These are phyloP conservation scores for Porites cylindrica DNA, from an alignment of 92 coral and sea anemone genomes.

Conservation along the genomic window DNA sequence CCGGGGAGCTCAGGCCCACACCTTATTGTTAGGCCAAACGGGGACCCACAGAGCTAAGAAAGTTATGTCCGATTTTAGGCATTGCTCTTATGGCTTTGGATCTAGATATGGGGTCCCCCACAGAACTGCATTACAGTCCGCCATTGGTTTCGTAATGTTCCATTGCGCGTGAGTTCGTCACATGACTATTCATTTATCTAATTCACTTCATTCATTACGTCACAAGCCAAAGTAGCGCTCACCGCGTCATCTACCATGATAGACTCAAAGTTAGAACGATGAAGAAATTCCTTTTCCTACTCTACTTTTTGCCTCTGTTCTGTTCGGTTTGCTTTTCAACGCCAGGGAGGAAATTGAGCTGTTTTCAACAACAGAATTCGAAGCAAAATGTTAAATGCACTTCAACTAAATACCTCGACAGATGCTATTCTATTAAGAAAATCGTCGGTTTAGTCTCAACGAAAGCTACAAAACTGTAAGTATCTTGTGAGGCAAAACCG, in stretches of 20 bases:
- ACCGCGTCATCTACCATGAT: too few relatives aligned
- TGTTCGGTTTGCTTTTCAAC: background rate
- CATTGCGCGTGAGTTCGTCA: background rate
- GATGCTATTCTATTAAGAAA: background rate
- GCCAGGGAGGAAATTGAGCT: background rate
- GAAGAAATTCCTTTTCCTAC: background rate
- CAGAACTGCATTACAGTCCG: too few relatives aligned
- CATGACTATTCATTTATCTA: too few relatives aligned
- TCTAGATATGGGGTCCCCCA: too few relatives aligned
- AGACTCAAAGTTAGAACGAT: background rate
- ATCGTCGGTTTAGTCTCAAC: background rate
- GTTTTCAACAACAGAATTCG: background rate
- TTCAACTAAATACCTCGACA: background rate
- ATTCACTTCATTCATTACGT: constrained; percentile 8
- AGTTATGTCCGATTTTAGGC: too few relatives aligned
- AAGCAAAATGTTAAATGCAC: background rate
- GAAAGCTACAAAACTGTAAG: background rate
- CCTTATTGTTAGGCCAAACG: too few relatives aligned
- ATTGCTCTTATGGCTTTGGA: too few relatives aligned
- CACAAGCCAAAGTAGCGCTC: background rate
- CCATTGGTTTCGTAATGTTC: too few relatives aligned
- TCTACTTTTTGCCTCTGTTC: background rate
- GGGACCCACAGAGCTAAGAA: too few relatives aligned
- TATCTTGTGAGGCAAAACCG: background rate
- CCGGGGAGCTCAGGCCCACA: too few relatives aligned